These are phyloP conservation scores for Cantharis flavilabris DNA, from an alignment of 2,888 invertebrate genomes.

Conservation along the genomic window DNA sequence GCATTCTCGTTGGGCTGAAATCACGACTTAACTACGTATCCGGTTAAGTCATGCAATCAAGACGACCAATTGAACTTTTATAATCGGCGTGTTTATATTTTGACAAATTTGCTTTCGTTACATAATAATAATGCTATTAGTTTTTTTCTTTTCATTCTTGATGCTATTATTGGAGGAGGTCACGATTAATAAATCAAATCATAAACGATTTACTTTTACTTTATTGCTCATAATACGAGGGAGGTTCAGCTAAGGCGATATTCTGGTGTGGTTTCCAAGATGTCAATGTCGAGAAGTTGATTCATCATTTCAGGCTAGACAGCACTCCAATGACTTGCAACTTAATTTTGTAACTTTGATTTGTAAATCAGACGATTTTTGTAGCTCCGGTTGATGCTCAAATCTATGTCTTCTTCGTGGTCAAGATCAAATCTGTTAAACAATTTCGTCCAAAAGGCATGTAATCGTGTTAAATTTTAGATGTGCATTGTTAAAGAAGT, in stretches of 20 bases:
- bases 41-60: conserved; percentile 36
- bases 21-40: conserved; percentile 39
- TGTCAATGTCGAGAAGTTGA: background rate
- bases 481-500: too few species aligned
- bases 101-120: background rate
- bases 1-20: conserved; percentile 31
- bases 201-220: background rate
- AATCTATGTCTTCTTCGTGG: background rate
- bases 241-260: background rate
- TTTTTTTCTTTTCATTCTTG: background rate
- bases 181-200: background rate
- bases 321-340: background rate
- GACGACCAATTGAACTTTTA: conserved; percentile 17
- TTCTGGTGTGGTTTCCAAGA: background rate
- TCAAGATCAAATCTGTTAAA: background rate
- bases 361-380: background rate
- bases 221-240: background rate
- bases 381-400: background rate
- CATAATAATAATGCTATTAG: background rate
- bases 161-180: background rate
- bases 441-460: background rate
- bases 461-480: too few species aligned
- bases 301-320: background rate
- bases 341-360: background rate
- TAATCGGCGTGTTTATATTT: background rate